Conservation (phyloP, 2,797 vertebrate species). For the Natrix natrix region DNA sequence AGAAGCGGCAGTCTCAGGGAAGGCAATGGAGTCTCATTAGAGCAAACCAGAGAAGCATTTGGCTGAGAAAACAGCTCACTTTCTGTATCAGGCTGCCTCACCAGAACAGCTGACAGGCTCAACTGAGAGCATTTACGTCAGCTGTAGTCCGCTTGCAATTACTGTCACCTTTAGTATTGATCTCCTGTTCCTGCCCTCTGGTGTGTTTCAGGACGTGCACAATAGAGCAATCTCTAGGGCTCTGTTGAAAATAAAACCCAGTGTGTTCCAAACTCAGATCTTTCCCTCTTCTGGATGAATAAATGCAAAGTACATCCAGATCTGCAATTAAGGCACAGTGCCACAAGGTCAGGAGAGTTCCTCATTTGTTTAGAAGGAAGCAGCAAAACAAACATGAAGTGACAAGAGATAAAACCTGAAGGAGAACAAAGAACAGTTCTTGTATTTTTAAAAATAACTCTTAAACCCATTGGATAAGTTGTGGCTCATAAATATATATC, state of each 20-base stretch:
- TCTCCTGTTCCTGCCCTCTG: accelerated
- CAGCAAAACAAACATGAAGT: not conserved
- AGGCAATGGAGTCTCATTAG: conserved; percentile 35
- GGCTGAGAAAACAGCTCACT: conserved; percentile 40
- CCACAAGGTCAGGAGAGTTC: not conserved
- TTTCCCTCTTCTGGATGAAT: accelerated
- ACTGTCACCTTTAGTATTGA: conserved; percentile 25
- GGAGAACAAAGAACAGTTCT: not conserved
- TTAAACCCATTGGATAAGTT: not conserved
- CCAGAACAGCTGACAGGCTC: conserved; percentile 50
- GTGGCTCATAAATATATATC: not conserved
- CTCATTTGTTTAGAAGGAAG: conserved; percentile 3
- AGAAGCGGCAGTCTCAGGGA: not conserved
- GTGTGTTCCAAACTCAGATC: not conserved
- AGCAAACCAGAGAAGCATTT: conserved; percentile 28
- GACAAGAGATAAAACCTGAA: not conserved
- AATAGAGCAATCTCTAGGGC: not conserved
- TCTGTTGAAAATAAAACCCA: not conserved
- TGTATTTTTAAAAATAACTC: not conserved
- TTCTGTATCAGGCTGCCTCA: conserved; percentile 32
- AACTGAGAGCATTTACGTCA: conserved; percentile 43
- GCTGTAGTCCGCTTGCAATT: conserved; percentile 31
- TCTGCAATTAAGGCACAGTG: not conserved
- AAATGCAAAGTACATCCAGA: accelerated
- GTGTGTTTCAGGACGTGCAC: not conserved